Conservation (phyloP, 2,113 vertebrate species). For the Phycodurus eques region DNA sequence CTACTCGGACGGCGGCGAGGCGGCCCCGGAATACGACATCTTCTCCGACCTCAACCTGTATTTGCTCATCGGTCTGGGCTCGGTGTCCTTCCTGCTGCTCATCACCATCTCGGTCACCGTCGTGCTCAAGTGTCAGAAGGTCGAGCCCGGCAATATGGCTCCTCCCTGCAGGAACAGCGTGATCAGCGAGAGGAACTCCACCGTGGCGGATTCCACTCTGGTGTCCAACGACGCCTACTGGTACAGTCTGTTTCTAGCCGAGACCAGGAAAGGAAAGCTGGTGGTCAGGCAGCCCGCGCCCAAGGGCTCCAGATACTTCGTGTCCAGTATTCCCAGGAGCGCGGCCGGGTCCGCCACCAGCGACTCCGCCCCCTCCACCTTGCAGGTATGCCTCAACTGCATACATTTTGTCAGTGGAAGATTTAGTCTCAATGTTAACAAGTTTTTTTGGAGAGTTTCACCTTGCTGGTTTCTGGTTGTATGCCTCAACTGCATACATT, state of each 20-base stretch:
- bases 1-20: conserved; percentile 76
- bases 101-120: conserved; percentile 76
- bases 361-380: conserved; percentile 39
- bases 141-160: conserved; percentile 34
- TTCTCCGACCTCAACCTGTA: conserved; percentile 75
- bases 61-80: conserved; percentile 76
- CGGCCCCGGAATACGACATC: conserved; percentile 63
- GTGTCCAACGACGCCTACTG: conserved; percentile 58
- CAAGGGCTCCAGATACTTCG: conserved; percentile 52
- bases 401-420: not conserved
- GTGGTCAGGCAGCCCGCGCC: conserved; percentile 51
- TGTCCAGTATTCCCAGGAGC: conserved; percentile 51
- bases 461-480: conserved; percentile 41
- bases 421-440: no score
- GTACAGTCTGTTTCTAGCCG: conserved; percentile 54
- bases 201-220: conserved; percentile 50
- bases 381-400: conserved; percentile 22
- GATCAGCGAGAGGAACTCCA: conserved; percentile 52
- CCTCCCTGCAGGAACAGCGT: conserved; percentile 52
- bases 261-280: conserved; percentile 56
- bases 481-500: not conserved
- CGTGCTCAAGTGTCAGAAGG: conserved; percentile 71
- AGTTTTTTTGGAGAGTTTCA: no score
- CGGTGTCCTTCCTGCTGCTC: conserved; percentile 76
- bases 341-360: conserved; percentile 44